Base-by-base conservation (phyloP, 1,140 invertebrate genomes). In the Ericerus pela region DNA sequence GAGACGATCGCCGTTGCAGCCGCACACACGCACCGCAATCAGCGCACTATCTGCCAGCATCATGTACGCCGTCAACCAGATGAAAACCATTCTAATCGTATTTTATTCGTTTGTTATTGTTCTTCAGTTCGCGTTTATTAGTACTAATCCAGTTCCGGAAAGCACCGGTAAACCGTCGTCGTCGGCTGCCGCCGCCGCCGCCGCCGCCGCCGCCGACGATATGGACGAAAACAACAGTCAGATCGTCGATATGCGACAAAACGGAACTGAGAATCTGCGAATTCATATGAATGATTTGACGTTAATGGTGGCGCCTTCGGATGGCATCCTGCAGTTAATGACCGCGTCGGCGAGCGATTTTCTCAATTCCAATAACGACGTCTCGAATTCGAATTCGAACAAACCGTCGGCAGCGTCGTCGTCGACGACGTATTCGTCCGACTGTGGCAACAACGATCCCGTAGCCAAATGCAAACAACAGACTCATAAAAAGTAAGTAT, bases 181-280 rank as follows among this genome's bases (percentile, higher is more conserved):
- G 36, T 2, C 22, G 2, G 1, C n/a, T 11, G 3, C 14, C n/a
- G 18, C 12, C 1, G 18, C 22, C 20, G 16, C n/a, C 43, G 43
- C 22, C 14, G 2, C 18, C 24, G 5, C 53, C 29, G 4, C 27
- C 20, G 6, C 3, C 12, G 54, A 37, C 14, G 57, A 58, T 41
- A 47, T 24, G 14, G 41, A 22, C 41, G 41, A 56, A 52, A 28
- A 52, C 5, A 26, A 27, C 52, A 55, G 28, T 26, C 52, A 62
- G 18, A 59, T 61, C 5, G 41, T 63, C 64, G 80, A 84, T 67
- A 79, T 82, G 62, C 65, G 80, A 26, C 81, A 84, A 65, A 82
- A 82, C 59, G 81, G 80, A 1, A 74, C 75, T 0, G 79, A 81
- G 59, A 84, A 84, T 67, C 76, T 77, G 56, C 67, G 79, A 20